A percentile compares a stretch with the other conserved stretches of the same genome.
These are phyloP conservation scores for Strigamia transsilvanica DNA, from an alignment of 2,888 invertebrate species.

Conservation along the genomic window DNA sequence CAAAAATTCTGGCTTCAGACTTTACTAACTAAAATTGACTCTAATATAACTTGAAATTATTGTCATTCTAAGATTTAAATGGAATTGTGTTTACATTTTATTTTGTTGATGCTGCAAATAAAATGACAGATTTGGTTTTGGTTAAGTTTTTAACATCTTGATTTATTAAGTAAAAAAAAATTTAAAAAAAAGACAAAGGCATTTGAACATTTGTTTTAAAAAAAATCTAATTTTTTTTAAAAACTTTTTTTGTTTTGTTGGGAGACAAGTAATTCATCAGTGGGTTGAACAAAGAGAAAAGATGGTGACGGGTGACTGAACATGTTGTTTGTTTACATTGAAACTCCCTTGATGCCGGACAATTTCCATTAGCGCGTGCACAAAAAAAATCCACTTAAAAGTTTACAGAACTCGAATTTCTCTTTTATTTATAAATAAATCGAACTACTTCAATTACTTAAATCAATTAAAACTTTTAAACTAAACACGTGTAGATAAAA, in stretches of 20 bases:
- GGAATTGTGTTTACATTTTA: not conserved
- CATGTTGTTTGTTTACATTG: slow-evolving; percentile 42
- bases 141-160: too few relatives aligned
- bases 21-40: not conserved
- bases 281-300: slow-evolving; percentile 22
- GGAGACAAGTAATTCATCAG: slow-evolving; percentile 22
- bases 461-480: not conserved
- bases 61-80: not conserved
- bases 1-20: not conserved
- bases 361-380: too few relatives aligned
- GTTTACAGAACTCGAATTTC: not conserved
- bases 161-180: too few relatives aligned
- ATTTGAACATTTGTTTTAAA: not conserved
- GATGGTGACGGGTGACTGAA: slow-evolving; percentile 44
- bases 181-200: not conserved
- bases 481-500: not conserved
- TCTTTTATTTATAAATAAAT: too few relatives aligned
- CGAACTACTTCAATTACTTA: not conserved
- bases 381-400: not conserved
- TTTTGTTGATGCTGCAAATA: not conserved
- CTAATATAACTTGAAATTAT: not conserved
- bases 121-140: too few relatives aligned
- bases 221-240: slow-evolving; percentile 1
- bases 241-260: not conserved
- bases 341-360: slow-evolving; percentile 45